These are phyloP conservation scores for Desmodus rotundus DNA, from an alignment of 2,113 vertebrate species.

Conservation along the genomic window DNA sequence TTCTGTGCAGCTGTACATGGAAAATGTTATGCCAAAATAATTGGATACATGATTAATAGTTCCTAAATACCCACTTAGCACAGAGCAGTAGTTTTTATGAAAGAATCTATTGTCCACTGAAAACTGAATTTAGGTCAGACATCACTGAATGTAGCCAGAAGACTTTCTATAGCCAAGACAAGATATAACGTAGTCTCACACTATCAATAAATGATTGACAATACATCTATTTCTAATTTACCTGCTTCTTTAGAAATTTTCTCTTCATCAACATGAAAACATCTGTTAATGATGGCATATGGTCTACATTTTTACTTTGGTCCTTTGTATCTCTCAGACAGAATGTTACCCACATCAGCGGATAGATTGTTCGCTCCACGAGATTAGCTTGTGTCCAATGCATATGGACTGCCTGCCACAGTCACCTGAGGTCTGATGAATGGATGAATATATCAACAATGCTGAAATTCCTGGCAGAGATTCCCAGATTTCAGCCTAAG, in stretches of 20 bases:
- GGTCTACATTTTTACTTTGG: not conserved
- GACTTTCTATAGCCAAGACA: not conserved
- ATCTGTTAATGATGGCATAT: not conserved
- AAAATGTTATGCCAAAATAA: slow-evolving; percentile 48
- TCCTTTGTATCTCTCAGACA: not conserved
- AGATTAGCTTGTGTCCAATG: not conserved
- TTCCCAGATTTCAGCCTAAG: not conserved
- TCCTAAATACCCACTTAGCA: slow-evolving; percentile 8
- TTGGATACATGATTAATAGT: slow-evolving; percentile 41
- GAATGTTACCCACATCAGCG: not conserved
- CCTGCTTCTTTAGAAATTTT: slow-evolving; percentile 7
- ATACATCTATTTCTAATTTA: not conserved
- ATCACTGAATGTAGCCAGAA: not conserved
- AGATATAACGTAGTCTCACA: not conserved
- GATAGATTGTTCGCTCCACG: not conserved
- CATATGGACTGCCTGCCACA: not conserved
- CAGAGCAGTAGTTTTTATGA: not conserved
- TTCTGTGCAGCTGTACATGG: slow-evolving; percentile 1
- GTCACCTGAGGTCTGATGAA: not conserved
- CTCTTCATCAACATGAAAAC: not conserved
- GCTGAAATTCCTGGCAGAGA: not conserved
- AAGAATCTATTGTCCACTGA: slow-evolving; percentile 5
- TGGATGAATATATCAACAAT: not conserved
- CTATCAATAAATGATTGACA: not conserved
- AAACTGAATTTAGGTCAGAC: not conserved